A percentile compares a stretch with the other conserved stretches of the same genome.
These are phyloP conservation scores for Zosterops lateralis DNA, from an alignment of 2,113 vertebrate species.

Conservation along the genomic window DNA sequence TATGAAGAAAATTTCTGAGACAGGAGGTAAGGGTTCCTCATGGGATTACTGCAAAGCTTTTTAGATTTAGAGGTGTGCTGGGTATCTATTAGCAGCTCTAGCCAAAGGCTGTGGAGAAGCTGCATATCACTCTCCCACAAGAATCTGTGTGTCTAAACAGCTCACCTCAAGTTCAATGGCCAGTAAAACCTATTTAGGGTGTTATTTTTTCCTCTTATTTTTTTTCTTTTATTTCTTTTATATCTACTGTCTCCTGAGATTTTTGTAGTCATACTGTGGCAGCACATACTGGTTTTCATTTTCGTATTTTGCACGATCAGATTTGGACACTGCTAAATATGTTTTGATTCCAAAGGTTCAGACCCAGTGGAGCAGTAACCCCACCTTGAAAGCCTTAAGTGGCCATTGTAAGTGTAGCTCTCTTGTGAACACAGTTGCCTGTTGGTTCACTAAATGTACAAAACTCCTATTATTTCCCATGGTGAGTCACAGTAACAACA, in stretches of 20 bases:
- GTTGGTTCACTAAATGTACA: slow-evolving; percentile 51
- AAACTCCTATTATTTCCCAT: slow-evolving; percentile 70
- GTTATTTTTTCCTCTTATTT: neutral
- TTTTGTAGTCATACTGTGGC: neutral
- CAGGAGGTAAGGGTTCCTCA: neutral
- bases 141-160: neutral
- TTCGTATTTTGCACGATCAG: neutral
- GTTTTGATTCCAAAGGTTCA: slow-evolving; percentile 12
- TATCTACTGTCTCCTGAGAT: neutral
- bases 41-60: neutral
- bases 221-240: neutral
- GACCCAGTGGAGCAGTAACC: neutral
- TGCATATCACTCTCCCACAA: neutral
- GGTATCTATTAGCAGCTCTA: neutral
- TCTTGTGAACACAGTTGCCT: slow-evolving; percentile 48
- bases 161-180: slow-evolving; percentile 18
- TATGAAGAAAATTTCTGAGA: neutral
- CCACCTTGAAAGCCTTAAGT: neutral
- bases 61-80: slow-evolving; percentile 4
- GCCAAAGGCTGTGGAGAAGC: neutral
- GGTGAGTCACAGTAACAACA: slow-evolving; percentile 52
- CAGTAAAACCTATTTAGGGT: slow-evolving; percentile 22
- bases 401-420: neutral
- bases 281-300: neutral
- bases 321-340: neutral